A percentile compares a stretch with the other conserved stretches of the same genome.
These are phyloP conservation scores for Bos taurus DNA, from an alignment of 2,113 vertebrate species.

Conservation along the genomic window ARS-UCD2.0 NC_037343.1:45019001-45019500, in stretches of 20 bases:
- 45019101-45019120: slow-evolving; percentile 60
- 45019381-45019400: background rate
- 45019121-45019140: background rate
- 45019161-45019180: too few species aligned
- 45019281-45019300: background rate
- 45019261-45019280: background rate
- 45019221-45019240: background rate
- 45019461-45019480: background rate
- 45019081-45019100: slow-evolving; percentile 45
- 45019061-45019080: background rate
- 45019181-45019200: background rate
- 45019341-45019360: background rate
- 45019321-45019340: background rate
- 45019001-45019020: slow-evolving; percentile 27
- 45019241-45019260: background rate
- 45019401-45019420: background rate
- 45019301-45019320: background rate
- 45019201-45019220: background rate
- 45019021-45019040: slow-evolving; percentile 58
- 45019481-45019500: background rate
- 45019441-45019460: fast-evolving
- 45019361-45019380: background rate
- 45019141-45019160: background rate
- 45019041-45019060: slow-evolving; percentile 43
- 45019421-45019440: background rate